phyloP scores from a whole-genome alignment of 2,113 vertebrate species.

The Mugil cephalus region DNA sequence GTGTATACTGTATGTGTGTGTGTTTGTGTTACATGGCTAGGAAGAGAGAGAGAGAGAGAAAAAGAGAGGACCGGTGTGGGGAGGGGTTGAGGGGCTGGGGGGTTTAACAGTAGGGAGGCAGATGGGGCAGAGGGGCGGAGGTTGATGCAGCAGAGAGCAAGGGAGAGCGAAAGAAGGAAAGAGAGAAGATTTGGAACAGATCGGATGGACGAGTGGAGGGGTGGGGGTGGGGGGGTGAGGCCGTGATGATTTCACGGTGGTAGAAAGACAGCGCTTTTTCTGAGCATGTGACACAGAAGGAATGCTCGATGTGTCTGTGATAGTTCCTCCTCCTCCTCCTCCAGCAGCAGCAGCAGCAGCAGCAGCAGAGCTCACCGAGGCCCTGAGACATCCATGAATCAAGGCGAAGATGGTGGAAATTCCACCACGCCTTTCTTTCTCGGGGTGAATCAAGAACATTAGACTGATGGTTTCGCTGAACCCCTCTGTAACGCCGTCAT shows the following conservation, averaged over 20 bases:
- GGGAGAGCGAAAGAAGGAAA: slow-evolving; percentile 53
- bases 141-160: slow-evolving; percentile 78
- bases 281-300: slow-evolving; percentile 61
- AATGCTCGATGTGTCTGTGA: slow-evolving; percentile 57
- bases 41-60: slow-evolving; percentile 22
- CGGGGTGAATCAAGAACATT: slow-evolving; percentile 30
- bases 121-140: slow-evolving; percentile 84
- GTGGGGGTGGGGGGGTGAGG: neutral
- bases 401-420: slow-evolving; percentile 65
- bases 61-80: slow-evolving; percentile 64
- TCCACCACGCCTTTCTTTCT: slow-evolving; percentile 41
- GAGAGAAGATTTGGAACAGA: slow-evolving; percentile 65
- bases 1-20: slow-evolving; percentile 68
- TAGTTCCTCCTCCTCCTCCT: slow-evolving; percentile 19
- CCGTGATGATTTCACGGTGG: slow-evolving; percentile 43
- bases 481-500: neutral
- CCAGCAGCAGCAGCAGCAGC: slow-evolving; percentile 38
- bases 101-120: slow-evolving; percentile 80
- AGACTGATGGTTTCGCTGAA: slow-evolving; percentile 28
- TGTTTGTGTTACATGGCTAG: slow-evolving; percentile 67
- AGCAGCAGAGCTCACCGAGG: slow-evolving; percentile 32
- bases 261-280: slow-evolving; percentile 46
- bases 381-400: slow-evolving; percentile 62
- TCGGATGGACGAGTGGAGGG: slow-evolving; percentile 37
- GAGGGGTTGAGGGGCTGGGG: slow-evolving; percentile 74